Evolutionary conservation across 2,113 vertebrate species (phyloP), one percentile per base, ranked within the genome.

Genomic region (Oryzias woworae): DNA sequence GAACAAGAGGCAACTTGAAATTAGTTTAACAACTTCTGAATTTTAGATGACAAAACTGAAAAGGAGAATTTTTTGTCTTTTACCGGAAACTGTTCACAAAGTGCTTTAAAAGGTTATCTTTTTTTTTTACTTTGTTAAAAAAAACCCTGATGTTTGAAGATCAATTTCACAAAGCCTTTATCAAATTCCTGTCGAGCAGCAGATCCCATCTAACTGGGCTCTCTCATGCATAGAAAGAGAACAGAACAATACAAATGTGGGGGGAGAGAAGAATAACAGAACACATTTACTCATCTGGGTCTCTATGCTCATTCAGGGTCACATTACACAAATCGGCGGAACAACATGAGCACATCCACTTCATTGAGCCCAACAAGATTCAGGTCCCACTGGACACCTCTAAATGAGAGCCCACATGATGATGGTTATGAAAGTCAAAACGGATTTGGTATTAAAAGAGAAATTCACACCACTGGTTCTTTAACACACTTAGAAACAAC

Each of bases 141-240:
- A 1, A 28, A 28, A 28, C 5, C 1, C 5, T 10, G 12, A 12
- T 36, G 3, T 36, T 36, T 10, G 10, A 36, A 36, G 36, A 36
- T 36, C 2, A 8, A 8, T 36, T 36, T 8, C 2, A 36, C 0
- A 36, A 28, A 36, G 36, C 8, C 10, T 36, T 36, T 12, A 36
- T 36, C 36, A 36, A 36, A 36, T 36, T 36, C 36, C 10, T 13
- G 36, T 12, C 2, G 36, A 12, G 36, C 36, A 2, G 10, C 36
- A 10, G 36, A 36, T 36, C 47, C 16, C 73, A 86, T 74, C 77
- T 76, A 71, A 86, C 61, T 83, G 79, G 65, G 70, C 70, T 80
- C 79, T 70, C 72, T 87, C 82, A 88, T 79, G 85, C 77, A 69
- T 77, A 72, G 75, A 78, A 75, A 64, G 73, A 66, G 45, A 63